These are phyloP conservation scores for Selene dorsalis DNA, from an alignment of 2,797 vertebrate genomes.

Conservation along the genomic window DNA sequence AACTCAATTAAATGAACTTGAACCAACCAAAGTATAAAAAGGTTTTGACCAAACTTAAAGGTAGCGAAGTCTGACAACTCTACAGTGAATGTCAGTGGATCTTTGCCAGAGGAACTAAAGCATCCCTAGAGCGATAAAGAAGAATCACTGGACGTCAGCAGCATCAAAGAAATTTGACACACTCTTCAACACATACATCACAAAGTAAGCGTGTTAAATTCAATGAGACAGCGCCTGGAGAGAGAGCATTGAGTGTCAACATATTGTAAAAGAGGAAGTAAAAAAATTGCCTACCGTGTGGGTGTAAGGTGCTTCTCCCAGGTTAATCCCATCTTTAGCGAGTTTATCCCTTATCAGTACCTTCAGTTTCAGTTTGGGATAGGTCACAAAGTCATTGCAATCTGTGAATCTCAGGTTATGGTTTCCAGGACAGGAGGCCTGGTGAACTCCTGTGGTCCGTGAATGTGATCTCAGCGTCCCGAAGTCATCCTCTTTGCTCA, in stretches of 20 bases:
- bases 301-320: conserved; percentile 91
- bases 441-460: conserved; percentile 53
- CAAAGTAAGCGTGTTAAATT: conserved; percentile 52
- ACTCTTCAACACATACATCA: conserved; percentile 45
- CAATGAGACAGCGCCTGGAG: conserved; percentile 35
- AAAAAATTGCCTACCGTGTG: conserved; percentile 87
- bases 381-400: conserved; percentile 85
- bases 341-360: conserved; percentile 97
- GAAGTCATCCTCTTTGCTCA: conserved; percentile 61
- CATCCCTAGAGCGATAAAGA: conserved; percentile 16
- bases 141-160: conserved; percentile 45
- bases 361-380: conserved; percentile 93
- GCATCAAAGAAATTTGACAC: conserved; percentile 69
- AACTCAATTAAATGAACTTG: not conserved
- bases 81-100: conserved; percentile 1
- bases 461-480: conserved; percentile 52
- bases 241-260: conserved; percentile 12
- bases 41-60: conserved; percentile 6
- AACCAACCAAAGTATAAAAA: not conserved
- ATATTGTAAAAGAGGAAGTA: not conserved
- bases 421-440: conserved; percentile 76
- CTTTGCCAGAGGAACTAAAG: conserved; percentile 30
- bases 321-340: conserved; percentile 92
- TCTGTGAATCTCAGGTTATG: conserved; percentile 70
- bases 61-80: not conserved